These are phyloP conservation scores for Acleris literana DNA, from an alignment of 2,888 invertebrate genomes.

Conservation along the genomic window DNA sequence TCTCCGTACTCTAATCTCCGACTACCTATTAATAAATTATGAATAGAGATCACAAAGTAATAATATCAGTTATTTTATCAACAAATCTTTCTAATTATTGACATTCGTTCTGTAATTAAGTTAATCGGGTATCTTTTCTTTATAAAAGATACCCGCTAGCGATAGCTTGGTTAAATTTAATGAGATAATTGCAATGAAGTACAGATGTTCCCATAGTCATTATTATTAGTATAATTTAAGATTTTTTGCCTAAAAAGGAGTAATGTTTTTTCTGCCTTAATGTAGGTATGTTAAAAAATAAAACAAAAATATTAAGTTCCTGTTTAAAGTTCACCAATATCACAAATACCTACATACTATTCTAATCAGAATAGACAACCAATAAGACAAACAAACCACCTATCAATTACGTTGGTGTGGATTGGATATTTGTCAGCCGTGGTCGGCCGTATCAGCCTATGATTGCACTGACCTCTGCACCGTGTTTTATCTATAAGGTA, in stretches of 20 bases:
- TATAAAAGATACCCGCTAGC: too few relatives aligned
- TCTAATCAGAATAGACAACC: conserved; percentile 4
- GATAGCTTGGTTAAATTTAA: neutral
- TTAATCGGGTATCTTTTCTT: neutral
- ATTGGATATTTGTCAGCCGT: conserved; percentile 67
- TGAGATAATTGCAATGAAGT: too few relatives aligned
- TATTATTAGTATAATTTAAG: too few relatives aligned
- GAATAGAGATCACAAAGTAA: conserved; percentile 11
- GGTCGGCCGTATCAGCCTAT: conserved; percentile 68
- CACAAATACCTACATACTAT: conserved; percentile 9
- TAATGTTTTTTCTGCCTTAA: too few relatives aligned
- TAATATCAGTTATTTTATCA: neutral
- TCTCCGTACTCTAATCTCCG: neutral
- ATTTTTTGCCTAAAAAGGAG: too few relatives aligned
- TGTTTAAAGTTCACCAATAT: neutral
- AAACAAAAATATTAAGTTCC: too few relatives aligned
- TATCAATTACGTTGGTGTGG: conserved; percentile 27
- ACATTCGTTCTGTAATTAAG: neutral
- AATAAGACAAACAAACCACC: conserved; percentile 24
- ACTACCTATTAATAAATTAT: conserved; percentile 9
- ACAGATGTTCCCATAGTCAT: too few relatives aligned
- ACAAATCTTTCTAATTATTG: conserved; percentile 18
- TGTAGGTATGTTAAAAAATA: too few relatives aligned
- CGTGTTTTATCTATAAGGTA: conserved; percentile 72
- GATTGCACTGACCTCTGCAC: conserved; percentile 79